These are phyloP conservation scores for Carposina sasakii DNA, from an alignment of 1,140 invertebrate species.

Conservation along the genomic window DNA sequence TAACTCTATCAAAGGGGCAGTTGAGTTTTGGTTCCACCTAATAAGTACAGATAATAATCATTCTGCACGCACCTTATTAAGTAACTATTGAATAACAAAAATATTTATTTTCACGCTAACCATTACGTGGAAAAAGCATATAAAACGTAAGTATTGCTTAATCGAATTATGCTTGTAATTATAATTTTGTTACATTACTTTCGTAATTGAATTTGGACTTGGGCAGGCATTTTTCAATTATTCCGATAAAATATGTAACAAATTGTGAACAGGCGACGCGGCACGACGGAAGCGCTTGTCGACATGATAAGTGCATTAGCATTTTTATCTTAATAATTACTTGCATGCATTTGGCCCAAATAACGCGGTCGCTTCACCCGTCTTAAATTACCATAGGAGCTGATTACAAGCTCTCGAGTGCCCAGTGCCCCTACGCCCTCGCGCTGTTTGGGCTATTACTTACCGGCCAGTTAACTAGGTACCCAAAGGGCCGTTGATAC, in stretches of 20 bases:
- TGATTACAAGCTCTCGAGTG: conserved; percentile 31
- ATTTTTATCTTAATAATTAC: conserved; percentile 71
- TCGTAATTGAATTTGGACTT: no score
- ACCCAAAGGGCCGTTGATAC: no score
- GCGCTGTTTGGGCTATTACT: conserved; percentile 56
- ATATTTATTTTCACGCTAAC: conserved; percentile 41
- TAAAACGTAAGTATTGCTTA: conserved; percentile 35
- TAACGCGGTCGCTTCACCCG: conserved; percentile 52
- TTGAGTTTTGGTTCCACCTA: no score
- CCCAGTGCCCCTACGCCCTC: conserved; percentile 24
- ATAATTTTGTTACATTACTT: no score
- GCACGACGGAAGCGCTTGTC: conserved; percentile 60
- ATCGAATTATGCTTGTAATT: no score
- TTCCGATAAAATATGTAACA: no score
- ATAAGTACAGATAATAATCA: conserved; percentile 31
- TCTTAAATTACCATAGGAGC: conserved; percentile 49
- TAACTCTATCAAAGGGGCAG: no score
- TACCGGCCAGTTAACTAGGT: conserved; percentile 44
- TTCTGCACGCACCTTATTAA: conserved; percentile 37
- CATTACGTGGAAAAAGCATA: conserved; percentile 22
- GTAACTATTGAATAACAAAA: conserved; percentile 38
- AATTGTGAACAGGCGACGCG: conserved; percentile 25
- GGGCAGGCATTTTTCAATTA: no score
- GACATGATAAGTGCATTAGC: conserved; percentile 71
- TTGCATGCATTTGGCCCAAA: conserved; percentile 68